Base-by-base conservation (phyloP, 2,888 invertebrate species). In the Plagodis dolabraria region DNA sequence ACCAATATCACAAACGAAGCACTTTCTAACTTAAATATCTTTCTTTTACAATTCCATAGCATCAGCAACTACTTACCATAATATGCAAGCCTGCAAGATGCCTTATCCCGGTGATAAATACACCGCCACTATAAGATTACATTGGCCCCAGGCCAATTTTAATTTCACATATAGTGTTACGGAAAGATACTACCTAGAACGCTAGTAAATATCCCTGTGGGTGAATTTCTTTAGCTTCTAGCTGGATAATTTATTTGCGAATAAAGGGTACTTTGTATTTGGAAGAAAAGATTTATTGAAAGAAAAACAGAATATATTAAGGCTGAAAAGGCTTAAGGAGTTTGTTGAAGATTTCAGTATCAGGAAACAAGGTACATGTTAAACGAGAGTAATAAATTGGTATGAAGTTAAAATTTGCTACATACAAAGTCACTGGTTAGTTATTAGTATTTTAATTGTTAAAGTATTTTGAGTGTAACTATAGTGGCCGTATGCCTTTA, bases 121-220 rank as follows among this genome's bases (percentile, higher is more conserved):
- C 56, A 63, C 70, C 66, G 71, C 80, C 79, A 79, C 77, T 78
- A 55, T 65, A 81, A 85, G 85, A 90, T 89, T 87, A 83, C 80
- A 83, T 83, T 89, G 89, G 89, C 83, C 62, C 63, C 55, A 71
- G 67, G 89, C 89, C 89, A 89, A 87, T 88, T 88, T 87, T 86
- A 87, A 89, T 87, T 84, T 82, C 74, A 75, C 69, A 74, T 79
- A 80, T 78, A 82, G 83, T 83, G 79, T 83, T 80, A 76, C 80
- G 78, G 81, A 75, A 68, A 66, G 74, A 86, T 82, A 85, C 70
- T 77, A 63, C 34, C 54, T 33, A 22, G 57, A 51, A 47, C 33
- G 55, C 45, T 36, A 51, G 62, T 69, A 68, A 68, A 70, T 67
- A 64, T 58, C 50, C 60, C 43, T 42, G 60, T 61, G 46, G 46